Percentiles rank a stretch among this genome's conserved stretches.
Conservation (phyloP, 2,888 invertebrate genomes). For the Perizoma affinitatum region DNA sequence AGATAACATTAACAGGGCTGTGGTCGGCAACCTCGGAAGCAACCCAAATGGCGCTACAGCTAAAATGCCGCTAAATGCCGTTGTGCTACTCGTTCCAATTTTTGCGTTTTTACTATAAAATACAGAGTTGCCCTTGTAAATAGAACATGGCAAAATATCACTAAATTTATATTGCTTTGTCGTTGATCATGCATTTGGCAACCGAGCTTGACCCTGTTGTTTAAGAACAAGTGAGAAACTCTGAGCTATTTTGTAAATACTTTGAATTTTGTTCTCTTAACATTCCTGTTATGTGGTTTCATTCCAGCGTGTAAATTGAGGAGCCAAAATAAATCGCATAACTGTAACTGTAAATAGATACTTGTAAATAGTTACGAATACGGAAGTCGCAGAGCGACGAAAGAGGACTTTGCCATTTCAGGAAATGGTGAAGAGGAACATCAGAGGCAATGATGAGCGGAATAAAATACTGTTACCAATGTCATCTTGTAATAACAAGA, state of each 20-base stretch:
- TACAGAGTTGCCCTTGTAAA: constrained; percentile 61
- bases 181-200: constrained; percentile 62
- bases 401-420: constrained; percentile 53
- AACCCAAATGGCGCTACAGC: constrained; percentile 55
- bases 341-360: constrained; percentile 69
- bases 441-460: constrained; percentile 57
- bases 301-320: constrained; percentile 74
- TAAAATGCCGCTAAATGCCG: constrained; percentile 49
- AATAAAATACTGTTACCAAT: constrained; percentile 70
- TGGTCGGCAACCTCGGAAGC: constrained; percentile 70
- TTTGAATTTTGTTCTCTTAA: constrained; percentile 63
- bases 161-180: constrained; percentile 59
- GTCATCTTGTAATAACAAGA: constrained; percentile 51
- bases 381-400: constrained; percentile 76
- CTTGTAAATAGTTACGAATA: constrained; percentile 78
- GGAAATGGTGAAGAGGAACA: constrained; percentile 55
- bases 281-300: constrained; percentile 80
- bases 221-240: constrained; percentile 51
- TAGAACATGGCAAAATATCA: constrained; percentile 62
- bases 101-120: constrained; percentile 67
- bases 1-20: constrained; percentile 65
- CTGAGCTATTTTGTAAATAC: constrained; percentile 67
- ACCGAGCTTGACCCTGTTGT: constrained; percentile 72
- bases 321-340: constrained; percentile 70
- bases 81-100: constrained; percentile 60